Evolutionary conservation across 1,140 invertebrate species (phyloP), one percentile per base, ranked within the genome.

Genomic region (Pachyrhynchus sulphureomaculatus): DNA sequence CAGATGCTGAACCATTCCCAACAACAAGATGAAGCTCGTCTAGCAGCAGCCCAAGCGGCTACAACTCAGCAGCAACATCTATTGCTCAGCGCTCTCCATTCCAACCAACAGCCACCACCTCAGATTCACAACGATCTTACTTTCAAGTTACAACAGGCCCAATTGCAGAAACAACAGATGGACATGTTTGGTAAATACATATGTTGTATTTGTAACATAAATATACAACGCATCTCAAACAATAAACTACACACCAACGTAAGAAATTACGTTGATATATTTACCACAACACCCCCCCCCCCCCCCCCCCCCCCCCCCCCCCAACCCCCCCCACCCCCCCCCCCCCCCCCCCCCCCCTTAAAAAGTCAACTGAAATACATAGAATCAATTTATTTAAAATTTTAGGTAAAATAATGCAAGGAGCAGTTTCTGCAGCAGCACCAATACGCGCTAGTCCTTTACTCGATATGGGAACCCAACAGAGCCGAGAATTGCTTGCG

Each of bases 401-500:
- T 54, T 12, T 29, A 56, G 54, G 73, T 0, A 78, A 80, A 67
- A 70, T 80, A 67, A 76, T 79, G 68, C 68, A 72, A 70, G 53
- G 49, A 17, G 47, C 57, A 17, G 53, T 34, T 20, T 21, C 32
- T 24, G 33, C 47, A 9, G 41, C 20, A 20, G 17, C 26, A 9
- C 56, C 79, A 74, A 70, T 72, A 15, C 48, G 73, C 45, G 76
- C 76, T 8, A 81, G 83, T 8, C 77, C 85, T 39, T 79, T 82
- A 62, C 76, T 78, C 65, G 78, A 85, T 68, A 75, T 85, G 9
- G 80, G 78, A 32, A 76, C 69, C 68, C 79, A 29, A 72, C 73
- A 67, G 68, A 81, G 29, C 72, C 79, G 82, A 29, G 87, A 89
- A 56, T 75, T 89, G 41, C 68, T 89, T 26, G 86, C 86, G 70